Conservation (phyloP, 2,797 vertebrate species). For the Zalophus californianus region DNA sequence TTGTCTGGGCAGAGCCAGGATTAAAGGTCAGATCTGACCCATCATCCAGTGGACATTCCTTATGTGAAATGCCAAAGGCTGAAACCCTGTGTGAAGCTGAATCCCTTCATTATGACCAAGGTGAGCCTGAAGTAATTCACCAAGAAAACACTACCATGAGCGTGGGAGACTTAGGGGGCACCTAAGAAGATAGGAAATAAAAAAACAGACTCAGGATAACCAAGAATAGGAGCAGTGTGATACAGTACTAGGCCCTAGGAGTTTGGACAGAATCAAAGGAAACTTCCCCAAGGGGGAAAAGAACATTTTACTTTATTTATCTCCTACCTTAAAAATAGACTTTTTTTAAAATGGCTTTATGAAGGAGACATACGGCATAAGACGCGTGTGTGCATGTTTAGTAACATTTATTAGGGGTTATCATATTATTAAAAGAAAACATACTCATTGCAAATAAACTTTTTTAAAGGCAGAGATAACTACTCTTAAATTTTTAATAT, state of each 20-base stretch:
- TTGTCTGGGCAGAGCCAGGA: not conserved
- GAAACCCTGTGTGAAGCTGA: not conserved
- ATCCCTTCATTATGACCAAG: not conserved
- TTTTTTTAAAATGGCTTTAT: not conserved
- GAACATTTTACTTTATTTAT: not conserved
- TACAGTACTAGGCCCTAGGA: not conserved
- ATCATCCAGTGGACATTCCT: not conserved
- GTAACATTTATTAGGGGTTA: not conserved
- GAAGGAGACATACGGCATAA: not conserved
- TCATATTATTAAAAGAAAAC: not conserved
- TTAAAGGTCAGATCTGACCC: not conserved
- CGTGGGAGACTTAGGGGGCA: not conserved
- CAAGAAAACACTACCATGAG: not conserved
- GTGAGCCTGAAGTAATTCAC: constrained; percentile 9
- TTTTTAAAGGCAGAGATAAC: not conserved
- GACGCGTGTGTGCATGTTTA: not conserved
- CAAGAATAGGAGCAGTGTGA: not conserved
- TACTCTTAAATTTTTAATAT: not conserved
- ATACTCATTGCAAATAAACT: not conserved
- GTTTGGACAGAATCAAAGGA: not conserved
- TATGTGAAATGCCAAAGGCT: not conserved
- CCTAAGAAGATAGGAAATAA: not conserved
- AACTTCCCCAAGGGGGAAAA: not conserved
- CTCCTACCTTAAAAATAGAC: not conserved
- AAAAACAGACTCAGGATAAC: not conserved